A percentile compares a stretch with the other conserved stretches of the same genome.
Conservation (phyloP, 2,797 vertebrate genomes). For the Enoplosus armatus region DNA sequence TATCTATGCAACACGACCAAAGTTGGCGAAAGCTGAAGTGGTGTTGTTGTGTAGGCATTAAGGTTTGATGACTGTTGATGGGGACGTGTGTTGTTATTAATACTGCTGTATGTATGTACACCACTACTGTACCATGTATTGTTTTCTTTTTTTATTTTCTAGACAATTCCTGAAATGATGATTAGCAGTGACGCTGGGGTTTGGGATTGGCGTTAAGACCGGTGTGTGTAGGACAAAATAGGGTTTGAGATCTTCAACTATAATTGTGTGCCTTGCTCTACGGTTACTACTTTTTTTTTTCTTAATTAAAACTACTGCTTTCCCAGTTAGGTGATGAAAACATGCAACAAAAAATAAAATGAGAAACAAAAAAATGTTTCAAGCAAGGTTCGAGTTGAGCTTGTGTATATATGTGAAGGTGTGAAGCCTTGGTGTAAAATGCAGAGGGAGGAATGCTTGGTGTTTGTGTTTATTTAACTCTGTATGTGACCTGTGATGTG, state of each 20-base stretch:
- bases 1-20: conserved; percentile 94
- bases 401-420: conserved; percentile 93
- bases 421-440: conserved; percentile 78
- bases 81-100: conserved; percentile 42
- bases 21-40: conserved; percentile 82
- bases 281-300: conserved; percentile 90
- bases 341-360: conserved; percentile 44
- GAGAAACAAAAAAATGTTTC: conserved; percentile 15
- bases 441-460: conserved; percentile 89
- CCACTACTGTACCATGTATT: conserved; percentile 83
- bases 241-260: conserved; percentile 79
- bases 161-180: conserved; percentile 77
- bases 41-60: conserved; percentile 87
- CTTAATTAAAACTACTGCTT: conserved; percentile 88
- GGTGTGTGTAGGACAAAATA: conserved; percentile 70
- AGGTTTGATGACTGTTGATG: conserved; percentile 62
- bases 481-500: conserved; percentile 91
- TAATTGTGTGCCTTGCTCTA: conserved; percentile 94
- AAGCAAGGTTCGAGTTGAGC: conserved; percentile 87
- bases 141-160: conserved; percentile 81
- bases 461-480: conserved; percentile 87
- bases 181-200: conserved; percentile 39
- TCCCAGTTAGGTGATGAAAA: conserved; percentile 82
- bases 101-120: conserved; percentile 81
- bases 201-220: conserved; percentile 45